Base-by-base conservation (phyloP, 1,140 invertebrate genomes). In the Heliconius eleuchia region DNA sequence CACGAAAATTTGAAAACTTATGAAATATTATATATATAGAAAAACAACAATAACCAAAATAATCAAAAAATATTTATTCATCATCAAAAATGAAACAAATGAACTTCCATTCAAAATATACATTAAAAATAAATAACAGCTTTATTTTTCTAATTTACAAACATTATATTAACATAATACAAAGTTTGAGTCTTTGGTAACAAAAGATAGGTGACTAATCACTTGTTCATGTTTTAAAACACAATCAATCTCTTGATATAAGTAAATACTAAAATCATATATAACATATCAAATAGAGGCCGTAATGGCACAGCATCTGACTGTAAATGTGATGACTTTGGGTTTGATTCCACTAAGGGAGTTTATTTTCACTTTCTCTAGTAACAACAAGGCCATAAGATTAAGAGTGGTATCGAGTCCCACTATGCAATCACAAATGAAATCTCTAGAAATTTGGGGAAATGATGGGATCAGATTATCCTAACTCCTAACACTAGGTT, bases 131-230 rank as follows among this genome's bases (percentile, higher is more conserved):
- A 80, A 83, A 78, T 79, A 82, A 80, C 73, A 80, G 71, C 50
- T 78, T 78, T 27, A 19, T 27, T 73, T 78, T 60, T 75, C 30
- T 46, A 73, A 80, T 50, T 77, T 34, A 78, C 76, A 80, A 77
- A 76, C 37, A 78, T 76, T 80, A 73, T 80, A 78, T 71, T 77
- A 78, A 55, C 55, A 80, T 79, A 73, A 77, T 78, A 79, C 71
- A 83, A 77, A 77, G 77, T 79, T 84, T 83, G 80, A 85, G 79
- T 84, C 84, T 87, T 88, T 88, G 86, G 86, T 89, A 89, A 86
- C 78, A 83, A 82, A 85, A 78, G 71, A 85, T 77, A 76, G 60
- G 80, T 83, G 74, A 82, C 73, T 82, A 77, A 78, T 84, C 78
- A 85, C 83, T 82, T 80, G 81, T 81, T 86, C 80, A 82, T 85